Conservation (phyloP, 2,797 vertebrate species). For the Eidolon dupreanum region DNA sequence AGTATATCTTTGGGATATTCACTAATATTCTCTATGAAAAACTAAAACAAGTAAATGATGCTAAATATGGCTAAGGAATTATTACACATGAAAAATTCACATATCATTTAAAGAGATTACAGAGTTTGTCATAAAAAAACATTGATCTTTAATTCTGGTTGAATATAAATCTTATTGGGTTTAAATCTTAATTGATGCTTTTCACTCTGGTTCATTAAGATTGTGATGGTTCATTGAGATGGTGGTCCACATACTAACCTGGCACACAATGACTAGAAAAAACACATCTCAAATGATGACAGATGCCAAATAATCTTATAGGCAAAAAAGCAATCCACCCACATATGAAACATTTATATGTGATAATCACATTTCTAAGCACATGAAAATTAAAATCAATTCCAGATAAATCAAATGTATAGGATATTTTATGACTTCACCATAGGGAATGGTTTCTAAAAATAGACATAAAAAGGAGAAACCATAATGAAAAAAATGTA, state of each 20-base stretch:
- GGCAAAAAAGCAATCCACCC: neutral
- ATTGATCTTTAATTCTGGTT: slow-evolving; percentile 14
- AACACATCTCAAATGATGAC: neutral
- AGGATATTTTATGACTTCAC: neutral
- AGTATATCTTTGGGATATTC: neutral
- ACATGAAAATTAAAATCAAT: neutral
- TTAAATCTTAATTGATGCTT: slow-evolving; percentile 33
- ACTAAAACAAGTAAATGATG: neutral
- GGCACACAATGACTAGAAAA: neutral
- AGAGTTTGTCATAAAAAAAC: slow-evolving; percentile 10
- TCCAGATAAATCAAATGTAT: neutral
- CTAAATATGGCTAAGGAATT: neutral
- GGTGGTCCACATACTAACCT: neutral
- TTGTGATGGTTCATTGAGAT: neutral
- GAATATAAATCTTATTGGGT: neutral
- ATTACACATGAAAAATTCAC: neutral
- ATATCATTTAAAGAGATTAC: slow-evolving; percentile 19
- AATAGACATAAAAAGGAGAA: neutral
- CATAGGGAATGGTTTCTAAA: neutral
- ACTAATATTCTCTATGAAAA: neutral
- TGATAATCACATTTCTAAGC: neutral
- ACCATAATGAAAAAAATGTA: neutral
- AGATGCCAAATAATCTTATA: neutral
- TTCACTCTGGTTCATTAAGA: slow-evolving; percentile 11
- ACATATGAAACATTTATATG: neutral